These are phyloP conservation scores for Stegostoma tigrinum DNA, from an alignment of 2,113 vertebrate species.

Conservation along the genomic window DNA sequence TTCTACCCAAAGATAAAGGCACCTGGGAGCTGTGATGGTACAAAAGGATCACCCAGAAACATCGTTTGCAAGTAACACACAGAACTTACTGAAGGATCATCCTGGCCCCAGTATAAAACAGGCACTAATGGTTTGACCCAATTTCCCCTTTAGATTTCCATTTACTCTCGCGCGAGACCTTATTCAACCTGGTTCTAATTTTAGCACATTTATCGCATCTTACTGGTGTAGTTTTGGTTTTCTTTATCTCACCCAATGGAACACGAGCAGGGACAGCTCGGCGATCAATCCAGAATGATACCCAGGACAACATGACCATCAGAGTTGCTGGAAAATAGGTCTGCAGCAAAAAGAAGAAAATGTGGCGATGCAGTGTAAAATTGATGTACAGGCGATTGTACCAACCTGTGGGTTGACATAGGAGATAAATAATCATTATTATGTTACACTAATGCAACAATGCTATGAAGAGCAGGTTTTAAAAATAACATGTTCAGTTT, in stretches of 20 bases:
- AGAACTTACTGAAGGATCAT: neutral
- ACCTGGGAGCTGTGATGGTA: neutral
- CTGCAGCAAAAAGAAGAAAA: slow-evolving; percentile 88
- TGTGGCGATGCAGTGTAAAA: slow-evolving; percentile 80
- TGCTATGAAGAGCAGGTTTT: neutral
- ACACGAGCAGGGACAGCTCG: slow-evolving; percentile 81
- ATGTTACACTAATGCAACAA: neutral
- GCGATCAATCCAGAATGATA: slow-evolving; percentile 87
- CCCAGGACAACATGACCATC: slow-evolving; percentile 92
- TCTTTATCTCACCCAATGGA: slow-evolving; percentile 66
- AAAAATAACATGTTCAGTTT: neutral
- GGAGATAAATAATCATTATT: neutral
- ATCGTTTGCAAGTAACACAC: neutral
- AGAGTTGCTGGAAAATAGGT: slow-evolving; percentile 84
- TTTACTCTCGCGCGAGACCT: neutral
- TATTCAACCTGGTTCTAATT: neutral
- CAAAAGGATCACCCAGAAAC: neutral
- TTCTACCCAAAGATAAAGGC: neutral
- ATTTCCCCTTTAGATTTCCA: too few species aligned
- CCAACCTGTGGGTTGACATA: slow-evolving; percentile 63
- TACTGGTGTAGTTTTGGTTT: neutral
- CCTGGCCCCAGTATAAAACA: neutral
- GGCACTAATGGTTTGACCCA: neutral
- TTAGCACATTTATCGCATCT: neutral
- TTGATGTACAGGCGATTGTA: slow-evolving; percentile 87